Evolutionary conservation across 2,888 invertebrate species (phyloP).

Genomic region (Lacanobia oleracea): DNA sequence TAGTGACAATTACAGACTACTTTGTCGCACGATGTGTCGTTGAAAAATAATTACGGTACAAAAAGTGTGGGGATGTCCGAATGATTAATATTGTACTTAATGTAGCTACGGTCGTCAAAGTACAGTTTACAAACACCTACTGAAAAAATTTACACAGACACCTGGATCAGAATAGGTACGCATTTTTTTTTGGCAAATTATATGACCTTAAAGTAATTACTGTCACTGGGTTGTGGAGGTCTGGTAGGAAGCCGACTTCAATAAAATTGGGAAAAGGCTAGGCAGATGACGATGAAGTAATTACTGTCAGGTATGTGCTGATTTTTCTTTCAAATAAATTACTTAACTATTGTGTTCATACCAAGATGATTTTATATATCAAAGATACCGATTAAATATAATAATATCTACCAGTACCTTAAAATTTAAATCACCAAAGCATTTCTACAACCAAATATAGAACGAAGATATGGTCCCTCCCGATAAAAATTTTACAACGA

Average conservation of each 20-base stretch:
- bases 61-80: slow-evolving; percentile 5
- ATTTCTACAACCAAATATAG: slow-evolving; percentile 1
- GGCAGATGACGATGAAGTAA: background rate
- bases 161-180: background rate
- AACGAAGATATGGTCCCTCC: slow-evolving; percentile 27
- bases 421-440: background rate
- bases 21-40: slow-evolving; percentile 6
- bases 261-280: too few species aligned
- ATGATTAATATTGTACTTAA: slow-evolving; percentile 23
- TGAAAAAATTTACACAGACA: background rate
- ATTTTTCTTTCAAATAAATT: background rate
- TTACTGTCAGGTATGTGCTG: too few species aligned
- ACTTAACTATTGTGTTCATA: background rate
- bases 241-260: too few species aligned
- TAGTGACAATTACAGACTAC: slow-evolving; percentile 31
- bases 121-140: background rate
- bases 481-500: slow-evolving; percentile 69
- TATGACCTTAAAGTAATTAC: background rate
- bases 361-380: background rate
- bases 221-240: too few species aligned
- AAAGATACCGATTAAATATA: too few species aligned
- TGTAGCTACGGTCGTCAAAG: background rate
- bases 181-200: background rate
- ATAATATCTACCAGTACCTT: background rate
- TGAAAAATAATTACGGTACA: slow-evolving; percentile 20